These are phyloP conservation scores for Ennomos erosarius DNA, from an alignment of 2,888 invertebrate species.

Conservation along the genomic window DNA sequence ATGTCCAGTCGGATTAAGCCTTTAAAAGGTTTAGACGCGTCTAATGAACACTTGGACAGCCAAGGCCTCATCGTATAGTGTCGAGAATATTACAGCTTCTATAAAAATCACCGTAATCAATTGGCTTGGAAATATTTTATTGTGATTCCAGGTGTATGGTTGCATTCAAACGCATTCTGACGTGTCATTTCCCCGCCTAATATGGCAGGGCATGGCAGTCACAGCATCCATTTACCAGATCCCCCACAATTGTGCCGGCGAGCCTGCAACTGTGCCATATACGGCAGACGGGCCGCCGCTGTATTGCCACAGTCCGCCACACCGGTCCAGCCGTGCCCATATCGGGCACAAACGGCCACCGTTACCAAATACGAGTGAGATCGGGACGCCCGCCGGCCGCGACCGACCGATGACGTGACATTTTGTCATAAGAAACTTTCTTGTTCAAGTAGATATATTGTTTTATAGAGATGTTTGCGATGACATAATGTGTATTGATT, in stretches of 20 bases:
- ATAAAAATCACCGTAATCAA: not conserved
- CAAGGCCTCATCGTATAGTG: not conserved
- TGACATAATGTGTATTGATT: conserved; percentile 11
- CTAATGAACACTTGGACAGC: conserved; percentile 16
- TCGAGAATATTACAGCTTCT: no score
- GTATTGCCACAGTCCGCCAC: conserved; percentile 1
- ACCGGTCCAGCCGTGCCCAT: conserved; percentile 50
- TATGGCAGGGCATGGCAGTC: conserved; percentile 32
- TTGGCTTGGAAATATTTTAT: conserved; percentile 1
- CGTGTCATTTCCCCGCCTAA: conserved; percentile 31
- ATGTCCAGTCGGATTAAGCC: conserved; percentile 16
- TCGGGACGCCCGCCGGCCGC: conserved; percentile 57
- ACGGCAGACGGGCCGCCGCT: conserved; percentile 13
- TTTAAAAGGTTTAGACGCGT: conserved; percentile 7
- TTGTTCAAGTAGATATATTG: conserved; percentile 2
- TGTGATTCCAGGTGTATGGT: conserved; percentile 17
- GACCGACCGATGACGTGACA: conserved; percentile 20
- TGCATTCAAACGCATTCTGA: conserved; percentile 23
- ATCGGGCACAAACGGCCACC: conserved; percentile 59
- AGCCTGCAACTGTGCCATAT: conserved; percentile 47
- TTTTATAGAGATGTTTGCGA: conserved; percentile 3
- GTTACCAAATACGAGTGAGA: conserved; percentile 64
- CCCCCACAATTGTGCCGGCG: conserved; percentile 63
- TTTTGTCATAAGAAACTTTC: conserved; percentile 49
- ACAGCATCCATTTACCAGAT: conserved; percentile 56